phyloP scores from a whole-genome alignment of 64 coral and sea anemone species.

The Actinia equina region DNA sequence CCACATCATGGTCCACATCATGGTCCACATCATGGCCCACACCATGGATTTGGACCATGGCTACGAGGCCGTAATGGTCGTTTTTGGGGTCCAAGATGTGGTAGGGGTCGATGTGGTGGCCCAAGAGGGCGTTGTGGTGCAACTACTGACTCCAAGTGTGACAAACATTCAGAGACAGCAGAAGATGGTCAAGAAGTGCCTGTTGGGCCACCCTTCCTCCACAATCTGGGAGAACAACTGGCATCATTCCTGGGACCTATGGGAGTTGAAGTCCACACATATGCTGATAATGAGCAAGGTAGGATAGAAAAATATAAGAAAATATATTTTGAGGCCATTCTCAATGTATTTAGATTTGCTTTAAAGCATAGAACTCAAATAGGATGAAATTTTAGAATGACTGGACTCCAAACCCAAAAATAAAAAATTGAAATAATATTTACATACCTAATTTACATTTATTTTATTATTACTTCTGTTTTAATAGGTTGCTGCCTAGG shows the following conservation, averaged over 20 bases:
- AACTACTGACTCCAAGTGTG: conserved; percentile 29
- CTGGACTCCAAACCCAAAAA: background rate
- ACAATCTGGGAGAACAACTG: conserved; percentile 80
- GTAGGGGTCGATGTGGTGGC: conserved; percentile 52
- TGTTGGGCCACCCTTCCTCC: conserved; percentile 85
- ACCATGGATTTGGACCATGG: conserved; percentile 52
- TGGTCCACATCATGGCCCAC: background rate
- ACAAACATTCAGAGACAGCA: conserved; percentile 51
- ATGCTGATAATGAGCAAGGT: conserved; percentile 88
- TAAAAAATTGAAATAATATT: background rate
- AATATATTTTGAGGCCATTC: background rate
- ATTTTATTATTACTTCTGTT: background rate
- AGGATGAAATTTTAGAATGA: background rate
- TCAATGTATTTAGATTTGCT: background rate
- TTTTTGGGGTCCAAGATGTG: conserved; percentile 58
- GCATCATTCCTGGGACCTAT: conserved; percentile 83
- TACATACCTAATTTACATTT: background rate
- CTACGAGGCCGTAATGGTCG: conserved; percentile 45
- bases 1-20: conserved; percentile 12
- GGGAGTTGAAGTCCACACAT: conserved; percentile 95
- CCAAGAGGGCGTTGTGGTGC: conserved; percentile 30
- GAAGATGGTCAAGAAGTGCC: conserved; percentile 46
- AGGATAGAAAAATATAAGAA: background rate
- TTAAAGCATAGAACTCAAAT: background rate
- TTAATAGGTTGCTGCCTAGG: conserved; percentile 69